These are phyloP conservation scores for Probosciger aterrimus DNA, from an alignment of 2,113 vertebrate species.

Conservation along the genomic window DNA sequence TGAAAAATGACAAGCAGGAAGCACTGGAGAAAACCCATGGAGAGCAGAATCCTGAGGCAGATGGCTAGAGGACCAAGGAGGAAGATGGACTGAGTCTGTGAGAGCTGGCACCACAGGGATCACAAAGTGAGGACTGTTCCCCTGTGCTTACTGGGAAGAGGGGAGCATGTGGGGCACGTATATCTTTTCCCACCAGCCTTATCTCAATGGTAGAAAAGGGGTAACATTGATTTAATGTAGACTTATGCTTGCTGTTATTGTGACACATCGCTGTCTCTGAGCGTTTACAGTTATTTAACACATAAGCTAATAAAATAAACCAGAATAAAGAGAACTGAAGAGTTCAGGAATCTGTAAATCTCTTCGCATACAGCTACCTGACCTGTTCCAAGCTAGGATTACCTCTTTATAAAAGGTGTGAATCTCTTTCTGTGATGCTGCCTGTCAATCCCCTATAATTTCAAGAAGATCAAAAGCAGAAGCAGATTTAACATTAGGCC, in stretches of 20 bases:
- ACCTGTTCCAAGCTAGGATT: not conserved
- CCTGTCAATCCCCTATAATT: not conserved
- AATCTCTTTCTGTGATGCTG: not conserved
- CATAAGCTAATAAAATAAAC: not conserved
- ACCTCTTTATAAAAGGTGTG: not conserved
- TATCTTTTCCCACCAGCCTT: not conserved
- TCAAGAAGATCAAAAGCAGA: not conserved
- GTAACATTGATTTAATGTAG: not conserved
- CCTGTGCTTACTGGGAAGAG: not conserved
- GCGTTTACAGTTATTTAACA: not conserved
- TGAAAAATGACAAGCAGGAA: not conserved
- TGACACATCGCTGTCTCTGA: not conserved
- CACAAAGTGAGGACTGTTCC: not conserved
- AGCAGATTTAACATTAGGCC: not conserved
- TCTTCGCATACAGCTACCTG: not conserved
- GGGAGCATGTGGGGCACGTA: not conserved
- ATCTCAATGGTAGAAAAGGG: not conserved
- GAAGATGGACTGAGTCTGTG: not conserved
- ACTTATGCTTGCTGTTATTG: not conserved
- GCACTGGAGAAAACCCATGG: not conserved
- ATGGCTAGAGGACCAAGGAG: not conserved
- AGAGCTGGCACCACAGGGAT: not conserved
- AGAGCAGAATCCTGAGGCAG: not conserved
- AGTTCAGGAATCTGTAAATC: not conserved
- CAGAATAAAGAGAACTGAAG: not conserved